A percentile compares a stretch with the other conserved stretches of the same genome.
These are phyloP conservation scores for Tinea trinotella DNA, from an alignment of 2,888 invertebrate genomes.

Conservation along the genomic window DNA sequence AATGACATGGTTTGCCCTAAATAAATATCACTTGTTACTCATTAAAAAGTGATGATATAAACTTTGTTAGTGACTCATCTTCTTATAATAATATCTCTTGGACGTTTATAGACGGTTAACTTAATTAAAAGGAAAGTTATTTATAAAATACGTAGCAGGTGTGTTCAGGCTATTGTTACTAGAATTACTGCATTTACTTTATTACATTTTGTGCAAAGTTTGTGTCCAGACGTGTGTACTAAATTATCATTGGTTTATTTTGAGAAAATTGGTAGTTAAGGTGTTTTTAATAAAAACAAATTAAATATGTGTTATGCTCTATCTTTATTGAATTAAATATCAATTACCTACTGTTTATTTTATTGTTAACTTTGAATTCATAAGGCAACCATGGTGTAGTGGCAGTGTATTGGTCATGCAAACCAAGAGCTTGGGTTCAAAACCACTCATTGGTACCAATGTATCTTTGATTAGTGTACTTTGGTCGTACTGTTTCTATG, in stretches of 20 bases:
- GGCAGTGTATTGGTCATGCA: no score
- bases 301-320: no score
- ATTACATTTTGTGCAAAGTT: background rate
- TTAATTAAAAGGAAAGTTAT: background rate
- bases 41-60: background rate
- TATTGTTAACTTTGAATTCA: no score
- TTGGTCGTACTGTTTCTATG: no score
- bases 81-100: constrained; percentile 3
- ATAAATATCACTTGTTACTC: constrained; percentile 25
- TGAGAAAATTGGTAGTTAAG: no score
- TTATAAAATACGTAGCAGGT: constrained; percentile 4
- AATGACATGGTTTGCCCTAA: constrained; percentile 46
- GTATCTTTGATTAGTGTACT: no score
- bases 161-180: background rate
- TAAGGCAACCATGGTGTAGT: no score
- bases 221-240: background rate
- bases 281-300: no score
- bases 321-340: no score
- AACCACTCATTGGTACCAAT: no score
- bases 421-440: no score
- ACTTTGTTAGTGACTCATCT: constrained; percentile 11
- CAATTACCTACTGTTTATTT: no score
- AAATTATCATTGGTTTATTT: background rate
- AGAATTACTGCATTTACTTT: background rate
- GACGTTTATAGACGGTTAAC: background rate